Evolutionary conservation across 2,113 vertebrate species (phyloP).

Genomic region (Baryphthengus martii): DNA sequence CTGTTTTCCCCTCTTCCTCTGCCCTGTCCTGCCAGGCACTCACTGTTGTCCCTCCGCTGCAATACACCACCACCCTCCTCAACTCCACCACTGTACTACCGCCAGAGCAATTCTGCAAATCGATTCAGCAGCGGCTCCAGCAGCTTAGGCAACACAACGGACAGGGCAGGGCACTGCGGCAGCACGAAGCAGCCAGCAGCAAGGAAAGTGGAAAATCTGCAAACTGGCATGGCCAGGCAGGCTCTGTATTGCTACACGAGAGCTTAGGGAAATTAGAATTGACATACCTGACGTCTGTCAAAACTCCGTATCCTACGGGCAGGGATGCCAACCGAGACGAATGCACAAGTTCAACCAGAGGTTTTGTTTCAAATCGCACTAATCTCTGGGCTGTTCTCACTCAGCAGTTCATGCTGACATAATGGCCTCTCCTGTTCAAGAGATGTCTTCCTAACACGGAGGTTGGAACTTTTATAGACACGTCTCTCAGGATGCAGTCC

Average conservation of each 20-base stretch:
- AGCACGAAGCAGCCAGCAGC: background rate
- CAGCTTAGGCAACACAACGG: background rate
- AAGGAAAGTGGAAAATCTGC: background rate
- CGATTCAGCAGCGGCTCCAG: background rate
- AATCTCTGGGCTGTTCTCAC: background rate
- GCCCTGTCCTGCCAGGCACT: background rate
- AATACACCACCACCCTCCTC: background rate
- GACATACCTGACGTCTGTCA: background rate
- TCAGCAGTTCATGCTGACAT: background rate
- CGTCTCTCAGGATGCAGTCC: background rate
- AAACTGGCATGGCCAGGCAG: background rate
- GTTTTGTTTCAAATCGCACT: slow-evolving; percentile 13
- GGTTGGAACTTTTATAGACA: background rate
- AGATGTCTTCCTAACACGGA: fast-evolving
- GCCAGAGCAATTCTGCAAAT: background rate
- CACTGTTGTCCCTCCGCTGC: background rate
- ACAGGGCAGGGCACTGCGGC: fast-evolving
- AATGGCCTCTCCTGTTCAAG: background rate
- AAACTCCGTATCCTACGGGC: background rate
- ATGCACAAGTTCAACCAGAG: background rate
- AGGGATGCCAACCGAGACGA: background rate
- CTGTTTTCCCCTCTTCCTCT: background rate
- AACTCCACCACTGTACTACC: background rate
- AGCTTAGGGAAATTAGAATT: background rate
- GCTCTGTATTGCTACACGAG: background rate